A percentile compares a stretch with the other conserved stretches of the same genome.
These are phyloP conservation scores for Accipiter virgatus DNA, from an alignment of 2,113 vertebrate genomes.

Conservation along the genomic window DNA sequence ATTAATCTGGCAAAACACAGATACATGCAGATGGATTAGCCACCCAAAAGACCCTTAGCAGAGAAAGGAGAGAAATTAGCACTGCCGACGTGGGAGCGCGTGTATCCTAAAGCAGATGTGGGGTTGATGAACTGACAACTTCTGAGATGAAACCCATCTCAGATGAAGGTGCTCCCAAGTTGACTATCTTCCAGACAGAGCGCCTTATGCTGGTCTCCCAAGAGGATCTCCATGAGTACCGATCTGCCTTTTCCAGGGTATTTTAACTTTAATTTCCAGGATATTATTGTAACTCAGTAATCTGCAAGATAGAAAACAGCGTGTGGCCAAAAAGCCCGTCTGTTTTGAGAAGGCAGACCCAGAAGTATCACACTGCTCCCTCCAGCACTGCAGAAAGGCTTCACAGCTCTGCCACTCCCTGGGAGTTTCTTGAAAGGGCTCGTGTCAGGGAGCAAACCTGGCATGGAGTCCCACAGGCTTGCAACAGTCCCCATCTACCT, in stretches of 20 bases:
- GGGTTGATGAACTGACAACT: background rate
- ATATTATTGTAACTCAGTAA: background rate
- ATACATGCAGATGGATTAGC: background rate
- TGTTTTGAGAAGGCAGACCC: background rate
- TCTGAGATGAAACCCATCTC: background rate
- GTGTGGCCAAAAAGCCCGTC: background rate
- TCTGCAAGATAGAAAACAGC: background rate
- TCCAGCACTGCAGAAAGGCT: background rate
- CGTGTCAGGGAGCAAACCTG: rapidly evolving
- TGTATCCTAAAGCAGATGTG: background rate
- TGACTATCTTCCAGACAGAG: background rate
- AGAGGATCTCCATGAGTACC: background rate
- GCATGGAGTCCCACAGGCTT: background rate
- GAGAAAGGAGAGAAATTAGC: background rate
- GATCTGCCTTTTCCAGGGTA: background rate
- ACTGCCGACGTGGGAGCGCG: rapidly evolving
- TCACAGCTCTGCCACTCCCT: background rate
- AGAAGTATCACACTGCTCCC: background rate
- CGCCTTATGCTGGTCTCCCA: background rate
- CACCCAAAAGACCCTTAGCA: background rate
- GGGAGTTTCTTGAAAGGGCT: background rate
- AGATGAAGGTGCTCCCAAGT: background rate
- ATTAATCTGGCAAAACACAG: background rate
- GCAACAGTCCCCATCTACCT: background rate
- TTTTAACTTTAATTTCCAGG: background rate